Evolutionary conservation across 1,140 invertebrate species (phyloP), one percentile per base, ranked within the genome.

Genomic region (Cherax quadricarinatus): DNA sequence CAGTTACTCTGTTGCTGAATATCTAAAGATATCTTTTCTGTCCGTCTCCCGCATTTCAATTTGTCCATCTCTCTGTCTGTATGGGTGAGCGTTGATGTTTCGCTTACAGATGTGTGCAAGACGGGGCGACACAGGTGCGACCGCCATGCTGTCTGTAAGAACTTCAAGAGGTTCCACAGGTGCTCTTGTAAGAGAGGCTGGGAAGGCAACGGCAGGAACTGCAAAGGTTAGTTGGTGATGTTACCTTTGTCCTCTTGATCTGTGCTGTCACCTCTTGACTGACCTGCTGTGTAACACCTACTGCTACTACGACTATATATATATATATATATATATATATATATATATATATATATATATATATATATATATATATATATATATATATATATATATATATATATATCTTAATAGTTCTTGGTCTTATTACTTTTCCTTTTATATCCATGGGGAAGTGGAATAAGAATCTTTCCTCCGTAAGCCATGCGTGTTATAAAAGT

Each of bases 141-240:
- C 83, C 62, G 83, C 30, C 49, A 86, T 53, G 83, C 89, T 51
- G 70, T 86, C 16, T 86, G 83, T 41, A 57, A 53, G 7, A 86
- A 51, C 83, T 91, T 91, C 89, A 84, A 80, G 21, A 73, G 89
- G 18, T 57, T 80, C 70, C 89, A 91, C 89, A 49, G 83, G 30
- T 91, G 89, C 73, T 84, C 82, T 4, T 91, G 89, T 24, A 84
- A 41, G 48, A 53, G 79, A 4, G 89, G 89, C 12, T 91, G 89
- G 89, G 83, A 91, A 48, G 89, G 89, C 49, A 91, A 85, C 30
- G 89, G 89, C 5, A 82, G 89, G 24, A 86, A 48, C 48, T 91
- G 89, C 49, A 79, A 60, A 91, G 89, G 89, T 91, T 14, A 79
- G 70, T 3, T n/a, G n/a, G n/a, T n/a, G n/a, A n/a, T n/a, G n/a